Evolutionary conservation across 2,888 invertebrate genomes (phyloP).

Genomic region (Actias luna): DNA sequence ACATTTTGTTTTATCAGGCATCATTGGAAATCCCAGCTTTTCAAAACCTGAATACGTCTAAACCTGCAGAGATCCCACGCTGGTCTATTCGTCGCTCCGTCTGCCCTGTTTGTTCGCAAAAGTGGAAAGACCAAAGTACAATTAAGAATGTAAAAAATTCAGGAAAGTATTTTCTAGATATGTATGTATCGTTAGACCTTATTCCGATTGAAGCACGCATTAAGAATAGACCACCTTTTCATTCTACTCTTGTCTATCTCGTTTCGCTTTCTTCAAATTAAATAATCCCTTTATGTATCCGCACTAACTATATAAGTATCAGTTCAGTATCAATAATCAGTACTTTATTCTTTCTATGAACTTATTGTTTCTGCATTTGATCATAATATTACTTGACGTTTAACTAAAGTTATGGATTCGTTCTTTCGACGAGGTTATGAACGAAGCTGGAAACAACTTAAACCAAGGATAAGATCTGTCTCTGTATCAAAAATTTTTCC

Average conservation of each 20-base stretch:
- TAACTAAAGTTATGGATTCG: no score
- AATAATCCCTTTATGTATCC: neutral
- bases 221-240: neutral
- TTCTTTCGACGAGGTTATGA: no score
- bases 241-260: neutral
- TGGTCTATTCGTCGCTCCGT: slow-evolving; percentile 72
- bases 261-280: neutral
- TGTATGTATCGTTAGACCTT: neutral
- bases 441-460: neutral
- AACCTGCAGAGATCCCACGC: slow-evolving; percentile 49
- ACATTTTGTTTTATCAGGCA: slow-evolving; percentile 37
- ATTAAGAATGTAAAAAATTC: slow-evolving; percentile 65
- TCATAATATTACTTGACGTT: neutral
- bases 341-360: no score
- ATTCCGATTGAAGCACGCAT: neutral
- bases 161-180: slow-evolving; percentile 41
- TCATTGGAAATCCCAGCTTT: slow-evolving; percentile 61
- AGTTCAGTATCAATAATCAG: no score
- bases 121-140: slow-evolving; percentile 68
- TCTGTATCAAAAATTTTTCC: neutral
- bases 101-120: slow-evolving; percentile 76
- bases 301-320: neutral
- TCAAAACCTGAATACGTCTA: slow-evolving; percentile 36
- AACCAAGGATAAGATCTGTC: neutral
- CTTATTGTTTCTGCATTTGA: neutral